These are phyloP conservation scores for Semnornis frantzii DNA, from an alignment of 2,113 vertebrate species.

Conservation along the genomic window DNA sequence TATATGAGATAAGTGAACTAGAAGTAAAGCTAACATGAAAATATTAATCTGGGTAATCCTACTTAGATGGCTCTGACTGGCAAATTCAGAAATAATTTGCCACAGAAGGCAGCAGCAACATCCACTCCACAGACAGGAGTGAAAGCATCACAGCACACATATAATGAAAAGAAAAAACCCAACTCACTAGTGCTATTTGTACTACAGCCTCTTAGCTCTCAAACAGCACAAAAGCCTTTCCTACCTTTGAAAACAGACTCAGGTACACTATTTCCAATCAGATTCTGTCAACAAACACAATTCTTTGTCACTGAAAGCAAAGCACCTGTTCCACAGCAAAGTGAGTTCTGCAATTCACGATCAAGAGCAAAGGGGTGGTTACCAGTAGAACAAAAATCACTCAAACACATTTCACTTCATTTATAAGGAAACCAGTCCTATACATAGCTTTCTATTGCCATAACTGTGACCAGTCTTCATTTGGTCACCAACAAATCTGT, in stretches of 20 bases:
- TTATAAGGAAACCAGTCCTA: not conserved
- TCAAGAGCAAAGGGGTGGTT: not conserved
- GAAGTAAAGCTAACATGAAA: conserved; percentile 23
- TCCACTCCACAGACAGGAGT: accelerated
- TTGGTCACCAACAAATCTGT: conserved; percentile 27
- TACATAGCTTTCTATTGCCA: not conserved
- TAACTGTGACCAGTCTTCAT: not conserved
- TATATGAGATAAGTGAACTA: not conserved
- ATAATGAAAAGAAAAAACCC: not conserved
- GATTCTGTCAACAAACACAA: not conserved
- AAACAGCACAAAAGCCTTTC: not conserved
- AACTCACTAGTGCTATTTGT: not conserved
- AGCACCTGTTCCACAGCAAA: not conserved
- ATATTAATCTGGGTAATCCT: not conserved
- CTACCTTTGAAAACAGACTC: not conserved
- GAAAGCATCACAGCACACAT: not conserved
- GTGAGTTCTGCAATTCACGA: not conserved
- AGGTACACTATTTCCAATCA: not conserved
- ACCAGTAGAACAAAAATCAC: not conserved
- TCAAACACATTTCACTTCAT: not conserved
- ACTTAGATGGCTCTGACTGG: not conserved
- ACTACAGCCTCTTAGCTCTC: not conserved
- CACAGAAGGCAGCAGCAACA: not conserved
- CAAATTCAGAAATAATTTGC: not conserved
- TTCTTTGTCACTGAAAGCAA: not conserved